Conservation (phyloP, 1,140 invertebrate species). For the Drosophila ogumai region DNA sequence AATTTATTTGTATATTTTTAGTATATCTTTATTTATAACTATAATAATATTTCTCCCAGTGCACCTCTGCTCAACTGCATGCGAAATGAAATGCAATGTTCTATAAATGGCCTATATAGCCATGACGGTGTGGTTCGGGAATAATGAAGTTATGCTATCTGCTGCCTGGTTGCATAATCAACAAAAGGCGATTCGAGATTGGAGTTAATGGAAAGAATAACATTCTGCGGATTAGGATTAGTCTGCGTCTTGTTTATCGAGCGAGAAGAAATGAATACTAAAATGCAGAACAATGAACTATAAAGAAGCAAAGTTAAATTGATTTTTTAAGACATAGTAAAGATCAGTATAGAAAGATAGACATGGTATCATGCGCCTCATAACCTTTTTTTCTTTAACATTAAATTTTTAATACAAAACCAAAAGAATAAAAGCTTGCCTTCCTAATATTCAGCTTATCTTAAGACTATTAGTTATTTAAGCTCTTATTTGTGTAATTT, state of each 20-base stretch:
- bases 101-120: slow-evolving; percentile 45
- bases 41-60: slow-evolving; percentile 1
- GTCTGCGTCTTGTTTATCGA: slow-evolving; percentile 26
- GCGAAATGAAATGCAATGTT: slow-evolving; percentile 47
- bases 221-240: slow-evolving; percentile 35
- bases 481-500: not conserved
- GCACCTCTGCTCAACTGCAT: slow-evolving; percentile 9
- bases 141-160: slow-evolving; percentile 52
- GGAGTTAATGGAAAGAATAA: slow-evolving; percentile 27
- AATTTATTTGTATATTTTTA: not conserved
- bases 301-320: slow-evolving; percentile 11
- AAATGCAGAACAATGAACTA: slow-evolving; percentile 26
- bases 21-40: not conserved
- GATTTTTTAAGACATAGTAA: slow-evolving; percentile 10
- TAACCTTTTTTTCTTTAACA: not conserved
- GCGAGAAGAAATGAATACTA: slow-evolving; percentile 26
- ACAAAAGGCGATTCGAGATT: slow-evolving; percentile 9
- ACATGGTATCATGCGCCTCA: not conserved
- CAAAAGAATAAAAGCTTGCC: too few species aligned
- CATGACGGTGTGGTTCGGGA: slow-evolving; percentile 14
- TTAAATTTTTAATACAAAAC: not conserved
- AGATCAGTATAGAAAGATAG: not conserved
- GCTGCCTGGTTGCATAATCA: slow-evolving; percentile 43
- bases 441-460: not conserved
- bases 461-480: not conserved